A percentile compares a stretch with the other conserved stretches of the same genome.
These are phyloP conservation scores for Cheilosia soror DNA, from an alignment of 2,888 invertebrate species.

Conservation along the genomic window DNA sequence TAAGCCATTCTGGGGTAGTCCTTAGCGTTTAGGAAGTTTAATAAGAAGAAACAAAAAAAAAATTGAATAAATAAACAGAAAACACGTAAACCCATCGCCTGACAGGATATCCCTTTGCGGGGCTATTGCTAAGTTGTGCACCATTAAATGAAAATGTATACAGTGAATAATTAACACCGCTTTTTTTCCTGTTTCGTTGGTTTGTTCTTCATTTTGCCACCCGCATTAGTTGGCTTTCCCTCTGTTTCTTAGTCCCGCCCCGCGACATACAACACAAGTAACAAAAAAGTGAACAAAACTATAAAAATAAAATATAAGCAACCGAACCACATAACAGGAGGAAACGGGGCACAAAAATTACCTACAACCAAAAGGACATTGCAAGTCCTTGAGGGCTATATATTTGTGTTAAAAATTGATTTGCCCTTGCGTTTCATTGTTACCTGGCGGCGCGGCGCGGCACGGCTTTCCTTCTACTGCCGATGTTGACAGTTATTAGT, in stretches of 20 bases:
- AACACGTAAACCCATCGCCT: slow-evolving; percentile 49
- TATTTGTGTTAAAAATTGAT: slow-evolving; percentile 69
- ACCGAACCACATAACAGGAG: slow-evolving; percentile 39
- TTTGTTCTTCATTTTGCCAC: neutral
- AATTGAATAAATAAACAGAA: slow-evolving; percentile 54
- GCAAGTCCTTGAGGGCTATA: slow-evolving; percentile 61
- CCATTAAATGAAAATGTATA: slow-evolving; percentile 66
- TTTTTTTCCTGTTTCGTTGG: slow-evolving; percentile 33
- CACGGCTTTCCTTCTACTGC: slow-evolving; percentile 13
- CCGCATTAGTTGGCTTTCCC: neutral
- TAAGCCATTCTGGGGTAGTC: slow-evolving; percentile 9
- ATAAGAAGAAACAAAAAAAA: neutral
- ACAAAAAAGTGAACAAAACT: neutral
- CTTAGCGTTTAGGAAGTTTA: slow-evolving; percentile 9
- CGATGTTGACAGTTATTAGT: slow-evolving; percentile 75
- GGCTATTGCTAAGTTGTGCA: slow-evolving; percentile 34
- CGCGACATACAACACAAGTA: neutral
- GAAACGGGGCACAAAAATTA: slow-evolving; percentile 11
- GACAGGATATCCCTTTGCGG: slow-evolving; percentile 44
- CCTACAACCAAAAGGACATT: slow-evolving; percentile 54
- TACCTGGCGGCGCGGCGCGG: slow-evolving; percentile 30
- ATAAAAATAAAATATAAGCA: slow-evolving; percentile 15
- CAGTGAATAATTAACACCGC: slow-evolving; percentile 70
- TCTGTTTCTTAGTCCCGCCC: slow-evolving; percentile 12
- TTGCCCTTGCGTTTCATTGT: slow-evolving; percentile 60